phyloP scores from a whole-genome alignment of 2,797 vertebrate genomes.

The Alca torda region DNA sequence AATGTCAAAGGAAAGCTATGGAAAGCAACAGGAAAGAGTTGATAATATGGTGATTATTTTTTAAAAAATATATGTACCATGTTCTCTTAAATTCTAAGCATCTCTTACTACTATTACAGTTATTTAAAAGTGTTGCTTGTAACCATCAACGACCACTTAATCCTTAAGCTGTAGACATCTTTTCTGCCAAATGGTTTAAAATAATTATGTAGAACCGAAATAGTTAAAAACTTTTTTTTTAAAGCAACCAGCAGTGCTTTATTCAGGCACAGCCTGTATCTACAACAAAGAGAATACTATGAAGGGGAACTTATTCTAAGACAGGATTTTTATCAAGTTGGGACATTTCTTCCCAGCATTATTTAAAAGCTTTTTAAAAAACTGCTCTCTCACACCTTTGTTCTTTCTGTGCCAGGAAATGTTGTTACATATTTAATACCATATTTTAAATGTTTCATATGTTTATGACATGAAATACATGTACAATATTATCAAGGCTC shows the following conservation, averaged over 20 bases:
- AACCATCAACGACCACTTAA: neutral
- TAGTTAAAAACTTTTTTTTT: neutral
- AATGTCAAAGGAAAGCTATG: neutral
- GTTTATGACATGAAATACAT: slow-evolving; percentile 71
- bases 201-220: neutral
- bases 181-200: slow-evolving; percentile 10
- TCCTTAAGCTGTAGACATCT: neutral
- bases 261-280: neutral
- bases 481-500: slow-evolving; percentile 55
- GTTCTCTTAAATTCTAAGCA: neutral
- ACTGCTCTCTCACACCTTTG: slow-evolving; percentile 41
- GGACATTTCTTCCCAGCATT: slow-evolving; percentile 66
- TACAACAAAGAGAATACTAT: slow-evolving; percentile 65
- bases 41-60: neutral
- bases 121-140: neutral
- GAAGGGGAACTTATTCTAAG: slow-evolving; percentile 24
- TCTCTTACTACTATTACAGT: neutral
- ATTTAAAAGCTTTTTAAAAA: slow-evolving; percentile 71
- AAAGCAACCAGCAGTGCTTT: neutral
- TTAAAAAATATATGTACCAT: neutral
- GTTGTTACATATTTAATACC: slow-evolving; percentile 67
- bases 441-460: slow-evolving; percentile 74
- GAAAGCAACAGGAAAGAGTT: neutral
- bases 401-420: slow-evolving; percentile 60
- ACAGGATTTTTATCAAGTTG: slow-evolving; percentile 58